These are phyloP conservation scores for Coracopsis vasa DNA, from an alignment of 2,113 vertebrate species.

Conservation along the genomic window DNA sequence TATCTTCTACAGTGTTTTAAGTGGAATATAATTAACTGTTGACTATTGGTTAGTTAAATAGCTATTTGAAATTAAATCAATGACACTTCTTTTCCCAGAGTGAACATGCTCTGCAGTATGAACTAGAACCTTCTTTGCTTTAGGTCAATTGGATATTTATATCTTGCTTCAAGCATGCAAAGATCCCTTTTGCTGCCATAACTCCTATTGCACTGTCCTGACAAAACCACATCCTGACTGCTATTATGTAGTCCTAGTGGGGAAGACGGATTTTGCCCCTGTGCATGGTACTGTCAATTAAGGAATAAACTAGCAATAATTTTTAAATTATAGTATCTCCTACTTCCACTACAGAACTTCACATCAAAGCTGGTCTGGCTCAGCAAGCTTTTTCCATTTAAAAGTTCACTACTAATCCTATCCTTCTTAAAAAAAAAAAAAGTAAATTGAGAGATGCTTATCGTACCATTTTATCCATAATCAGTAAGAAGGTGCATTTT, in stretches of 20 bases:
- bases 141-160: neutral
- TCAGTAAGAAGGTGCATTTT: neutral
- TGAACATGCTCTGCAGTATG: neutral
- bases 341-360: conserved; percentile 25
- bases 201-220: neutral
- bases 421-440: neutral
- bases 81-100: neutral
- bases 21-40: neutral
- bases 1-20: neutral
- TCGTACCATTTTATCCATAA: neutral
- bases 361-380: conserved; percentile 4
- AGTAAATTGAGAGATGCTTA: neutral
- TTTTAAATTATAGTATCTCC: neutral
- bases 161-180: neutral
- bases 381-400: conserved; percentile 16
- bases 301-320: neutral
- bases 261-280: neutral
- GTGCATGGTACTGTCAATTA: neutral
- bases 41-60: neutral
- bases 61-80: neutral
- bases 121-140: neutral
- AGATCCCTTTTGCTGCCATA: neutral
- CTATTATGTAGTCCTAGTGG: neutral
- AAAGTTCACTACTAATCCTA: neutral
- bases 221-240: neutral